A percentile compares a stretch with the other conserved stretches of the same genome.
Conservation (phyloP, 2,797 vertebrate genomes). For the Telmatherina bonti region DNA sequence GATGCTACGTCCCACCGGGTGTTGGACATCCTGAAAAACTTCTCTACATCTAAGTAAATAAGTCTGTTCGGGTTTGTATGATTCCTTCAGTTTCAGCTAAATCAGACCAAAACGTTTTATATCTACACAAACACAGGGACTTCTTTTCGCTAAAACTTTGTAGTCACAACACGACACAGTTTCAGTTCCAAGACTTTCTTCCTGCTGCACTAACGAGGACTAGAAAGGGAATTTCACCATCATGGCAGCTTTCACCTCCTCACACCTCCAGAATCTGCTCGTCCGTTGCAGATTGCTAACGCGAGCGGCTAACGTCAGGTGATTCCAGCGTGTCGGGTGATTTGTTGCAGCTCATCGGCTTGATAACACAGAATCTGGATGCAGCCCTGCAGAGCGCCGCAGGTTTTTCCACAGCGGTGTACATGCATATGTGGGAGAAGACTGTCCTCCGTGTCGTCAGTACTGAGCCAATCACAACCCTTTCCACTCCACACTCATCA, state of each 20-base stretch:
- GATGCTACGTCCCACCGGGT: neutral
- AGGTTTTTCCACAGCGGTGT: no score
- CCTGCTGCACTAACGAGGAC: neutral
- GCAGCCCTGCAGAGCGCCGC: conserved; percentile 16
- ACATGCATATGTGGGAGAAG: conserved; percentile 33
- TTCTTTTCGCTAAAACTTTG: no score
- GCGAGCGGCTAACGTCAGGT: no score
- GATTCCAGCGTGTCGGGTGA: neutral
- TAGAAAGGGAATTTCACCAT: neutral
- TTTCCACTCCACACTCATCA: conserved; percentile 66
- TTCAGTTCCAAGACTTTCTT: no score
- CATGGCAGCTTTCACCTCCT: neutral
- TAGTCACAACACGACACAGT: no score
- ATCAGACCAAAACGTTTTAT: neutral
- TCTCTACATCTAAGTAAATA: neutral
- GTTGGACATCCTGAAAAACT: no score
- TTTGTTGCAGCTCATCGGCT: conserved; percentile 9
- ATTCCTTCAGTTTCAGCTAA: neutral
- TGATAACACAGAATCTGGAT: neutral
- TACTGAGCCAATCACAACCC: conserved; percentile 79
- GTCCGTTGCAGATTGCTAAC: neutral
- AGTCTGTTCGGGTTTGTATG: neutral
- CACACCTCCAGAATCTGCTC: no score
- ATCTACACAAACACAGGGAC: neutral
- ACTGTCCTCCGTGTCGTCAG: conserved; percentile 64